Evolutionary conservation across 2,113 vertebrate species (phyloP).

Genomic region (Tapirus terrestris): DNA sequence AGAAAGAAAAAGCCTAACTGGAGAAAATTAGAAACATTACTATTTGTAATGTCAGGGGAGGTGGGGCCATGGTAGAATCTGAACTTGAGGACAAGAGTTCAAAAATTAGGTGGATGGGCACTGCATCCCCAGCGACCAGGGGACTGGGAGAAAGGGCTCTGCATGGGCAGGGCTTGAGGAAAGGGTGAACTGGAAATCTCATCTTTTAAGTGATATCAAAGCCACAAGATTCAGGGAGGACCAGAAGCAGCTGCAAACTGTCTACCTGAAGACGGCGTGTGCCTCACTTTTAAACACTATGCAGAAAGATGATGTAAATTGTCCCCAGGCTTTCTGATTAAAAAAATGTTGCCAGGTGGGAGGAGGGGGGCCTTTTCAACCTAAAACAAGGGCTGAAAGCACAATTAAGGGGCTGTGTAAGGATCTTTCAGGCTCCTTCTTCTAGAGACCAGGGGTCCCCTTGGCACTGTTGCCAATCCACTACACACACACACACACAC

Average conservation of each 20-base stretch:
- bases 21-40: not conserved
- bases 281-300: not conserved
- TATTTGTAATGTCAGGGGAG: not conserved
- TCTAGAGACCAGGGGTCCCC: not conserved
- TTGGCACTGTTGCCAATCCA: not conserved
- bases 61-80: not conserved
- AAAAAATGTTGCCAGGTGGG: not conserved
- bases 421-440: not conserved
- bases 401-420: not conserved
- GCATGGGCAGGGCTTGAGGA: not conserved
- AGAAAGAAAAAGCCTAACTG: not conserved
- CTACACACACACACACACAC: not conserved
- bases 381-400: not conserved
- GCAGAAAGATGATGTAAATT: not conserved
- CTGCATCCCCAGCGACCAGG: not conserved
- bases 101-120: not conserved
- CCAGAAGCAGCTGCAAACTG: not conserved
- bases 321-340: not conserved
- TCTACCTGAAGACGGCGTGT: fast-evolving
- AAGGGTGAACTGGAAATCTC: not conserved
- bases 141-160: too few relatives aligned
- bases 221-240: not conserved
- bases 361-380: not conserved
- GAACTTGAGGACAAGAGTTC: not conserved
- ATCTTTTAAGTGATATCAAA: not conserved